Conservation (phyloP, 2,113 vertebrate genomes). For the Rutilus rutilus region DNA sequence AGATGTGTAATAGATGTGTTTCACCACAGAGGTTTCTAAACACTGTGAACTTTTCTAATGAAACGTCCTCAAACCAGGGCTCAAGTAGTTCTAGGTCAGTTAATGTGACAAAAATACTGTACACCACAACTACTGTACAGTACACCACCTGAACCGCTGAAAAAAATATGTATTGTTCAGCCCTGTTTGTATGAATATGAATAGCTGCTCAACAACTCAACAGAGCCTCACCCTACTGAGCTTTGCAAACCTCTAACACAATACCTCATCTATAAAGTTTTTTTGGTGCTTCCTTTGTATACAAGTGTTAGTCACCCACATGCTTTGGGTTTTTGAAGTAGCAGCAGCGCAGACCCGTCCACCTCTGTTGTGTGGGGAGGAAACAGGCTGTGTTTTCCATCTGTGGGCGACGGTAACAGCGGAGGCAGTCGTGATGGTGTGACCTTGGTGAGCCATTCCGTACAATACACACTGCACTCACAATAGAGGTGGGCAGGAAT, state of each 20-base stretch:
- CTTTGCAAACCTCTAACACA: background rate
- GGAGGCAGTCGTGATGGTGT: conserved; percentile 15
- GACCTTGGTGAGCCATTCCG: conserved; percentile 62
- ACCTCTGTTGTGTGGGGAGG: conserved; percentile 49
- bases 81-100: background rate
- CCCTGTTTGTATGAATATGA: conserved; percentile 22
- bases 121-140: background rate
- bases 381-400: conserved; percentile 39
- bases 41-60: background rate
- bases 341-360: conserved; percentile 55
- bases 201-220: background rate
- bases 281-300: conserved; percentile 11
- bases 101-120: background rate
- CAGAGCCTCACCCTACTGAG: conserved; percentile 18
- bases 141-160: background rate
- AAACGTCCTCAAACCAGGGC: background rate
- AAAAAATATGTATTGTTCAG: background rate
- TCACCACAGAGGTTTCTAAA: background rate
- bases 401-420: conserved; percentile 19
- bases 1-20: background rate
- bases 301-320: conserved; percentile 24
- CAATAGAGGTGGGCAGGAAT: conserved; percentile 30
- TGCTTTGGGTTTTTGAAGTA: background rate
- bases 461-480: background rate
- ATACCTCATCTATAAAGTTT: background rate